Evolutionary conservation across 2,888 invertebrate genomes (phyloP), one percentile per base, ranked within the genome.

Genomic region (Empis stercorea): DNA sequence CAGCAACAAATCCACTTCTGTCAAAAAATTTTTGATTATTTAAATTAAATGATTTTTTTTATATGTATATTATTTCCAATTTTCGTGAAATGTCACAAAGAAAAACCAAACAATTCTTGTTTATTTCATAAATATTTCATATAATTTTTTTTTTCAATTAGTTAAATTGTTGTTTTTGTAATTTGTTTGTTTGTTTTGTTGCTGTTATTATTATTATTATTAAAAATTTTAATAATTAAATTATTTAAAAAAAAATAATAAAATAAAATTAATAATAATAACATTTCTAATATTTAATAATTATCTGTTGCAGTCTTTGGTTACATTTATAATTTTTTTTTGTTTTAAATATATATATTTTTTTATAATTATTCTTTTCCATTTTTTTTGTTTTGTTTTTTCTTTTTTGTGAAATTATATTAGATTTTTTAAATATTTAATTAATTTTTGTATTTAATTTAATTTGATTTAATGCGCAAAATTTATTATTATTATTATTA

Each of bases 271-370:
- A 53, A 55, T 55, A 52, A 51, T 54, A 53, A 40, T 47, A 38
- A 44, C 13, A 34, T n/a, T n/a, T 34, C 34, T 34, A 34, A 34
- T 34, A 34, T 14, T 42, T 36, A 44, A 37, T 69, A 68, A 69
- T 68, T 66, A 70, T 68, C 66, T 68, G 66, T 69, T 69, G 70
- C 70, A 69, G 70, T 69, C 69, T 69, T 69, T 69, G 69, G 70
- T 69, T 69, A 70, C 64, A 68, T 56, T 57, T 53, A 48, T 54
- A 30, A 46, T 48, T 52, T 38, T 42, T 30, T 43, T 11, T 16
- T 42, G 13, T 17, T 20, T 23, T 46, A 30, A 38, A 27, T 16
- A 14, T 15, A 44, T 17, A 43, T 23, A 32, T 17, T 32, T n/a
- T 17, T 43, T 49, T 44, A 40, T 30, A 37, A 43, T 17, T 38